Evolutionary conservation across 2,888 invertebrate species (phyloP).

Genomic region (Tenthredo mesomela): DNA sequence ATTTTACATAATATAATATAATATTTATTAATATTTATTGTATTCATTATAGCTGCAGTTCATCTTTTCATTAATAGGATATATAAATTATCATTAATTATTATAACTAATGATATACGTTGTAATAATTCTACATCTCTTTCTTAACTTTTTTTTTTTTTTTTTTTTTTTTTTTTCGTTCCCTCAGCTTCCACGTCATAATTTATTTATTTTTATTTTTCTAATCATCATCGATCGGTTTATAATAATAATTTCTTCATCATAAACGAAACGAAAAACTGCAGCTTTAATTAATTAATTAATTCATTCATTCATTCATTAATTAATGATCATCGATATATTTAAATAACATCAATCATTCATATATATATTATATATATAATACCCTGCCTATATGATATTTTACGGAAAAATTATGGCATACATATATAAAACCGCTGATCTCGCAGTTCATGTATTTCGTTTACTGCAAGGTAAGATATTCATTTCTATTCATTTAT

Average conservation of each 20-base stretch:
- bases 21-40: background rate
- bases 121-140: too few species aligned
- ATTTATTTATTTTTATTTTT: background rate
- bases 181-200: too few species aligned
- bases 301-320: background rate
- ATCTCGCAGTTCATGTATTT: conserved; percentile 6
- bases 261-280: background rate
- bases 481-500: background rate
- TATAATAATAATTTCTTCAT: background rate
- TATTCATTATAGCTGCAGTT: background rate
- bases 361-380: background rate
- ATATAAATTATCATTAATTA: too few species aligned
- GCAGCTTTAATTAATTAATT: background rate
- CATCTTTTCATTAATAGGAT: background rate
- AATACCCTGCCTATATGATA: background rate
- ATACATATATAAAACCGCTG: background rate
- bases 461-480: conserved; percentile 8
- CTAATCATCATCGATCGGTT: background rate
- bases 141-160: too few species aligned
- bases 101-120: too few species aligned
- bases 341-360: background rate
- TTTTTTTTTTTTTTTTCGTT: background rate
- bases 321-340: background rate
- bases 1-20: background rate
- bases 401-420: background rate